phyloP scores from a whole-genome alignment of 1,140 invertebrate species.

The Cataglyphis hispanica region DNA sequence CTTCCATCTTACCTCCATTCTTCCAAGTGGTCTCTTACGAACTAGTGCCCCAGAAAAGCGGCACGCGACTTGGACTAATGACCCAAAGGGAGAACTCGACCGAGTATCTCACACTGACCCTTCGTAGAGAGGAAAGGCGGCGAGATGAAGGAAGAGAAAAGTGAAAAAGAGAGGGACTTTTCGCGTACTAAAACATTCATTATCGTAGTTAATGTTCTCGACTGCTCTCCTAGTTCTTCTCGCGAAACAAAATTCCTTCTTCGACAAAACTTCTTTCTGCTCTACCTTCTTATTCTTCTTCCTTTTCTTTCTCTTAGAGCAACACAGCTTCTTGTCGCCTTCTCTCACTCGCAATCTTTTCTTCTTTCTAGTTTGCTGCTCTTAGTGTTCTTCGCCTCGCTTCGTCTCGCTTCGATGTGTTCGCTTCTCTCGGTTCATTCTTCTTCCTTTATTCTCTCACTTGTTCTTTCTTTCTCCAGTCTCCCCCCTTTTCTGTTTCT shows the following conservation, averaged over 20 bases:
- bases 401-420: conserved; percentile 48
- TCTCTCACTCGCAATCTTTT: conserved; percentile 25
- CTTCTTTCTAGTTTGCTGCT: conserved; percentile 47
- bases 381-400: conserved; percentile 73
- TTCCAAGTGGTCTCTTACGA: conserved; percentile 18
- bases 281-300: conserved; percentile 46
- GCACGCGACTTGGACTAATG: conserved; percentile 71
- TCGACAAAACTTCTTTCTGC: conserved; percentile 26
- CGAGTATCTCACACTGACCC: conserved; percentile 7
- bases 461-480: conserved; percentile 20
- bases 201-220: conserved; percentile 60
- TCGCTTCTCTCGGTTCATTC: conserved; percentile 38
- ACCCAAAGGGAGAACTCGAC: conserved; percentile 64
- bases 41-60: conserved; percentile 58
- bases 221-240: conserved; percentile 31
- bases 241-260: neutral
- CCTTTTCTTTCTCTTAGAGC: conserved; percentile 40
- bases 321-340: conserved; percentile 50
- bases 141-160: conserved; percentile 9
- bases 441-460: conserved; percentile 43
- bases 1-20: conserved; percentile 34
- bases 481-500: conserved; percentile 29
- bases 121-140: conserved; percentile 5
- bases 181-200: conserved; percentile 74
- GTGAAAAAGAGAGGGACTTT: conserved; percentile 64